Conservation (phyloP, 2,888 invertebrate species). For the Caradrina kadenii region DNA sequence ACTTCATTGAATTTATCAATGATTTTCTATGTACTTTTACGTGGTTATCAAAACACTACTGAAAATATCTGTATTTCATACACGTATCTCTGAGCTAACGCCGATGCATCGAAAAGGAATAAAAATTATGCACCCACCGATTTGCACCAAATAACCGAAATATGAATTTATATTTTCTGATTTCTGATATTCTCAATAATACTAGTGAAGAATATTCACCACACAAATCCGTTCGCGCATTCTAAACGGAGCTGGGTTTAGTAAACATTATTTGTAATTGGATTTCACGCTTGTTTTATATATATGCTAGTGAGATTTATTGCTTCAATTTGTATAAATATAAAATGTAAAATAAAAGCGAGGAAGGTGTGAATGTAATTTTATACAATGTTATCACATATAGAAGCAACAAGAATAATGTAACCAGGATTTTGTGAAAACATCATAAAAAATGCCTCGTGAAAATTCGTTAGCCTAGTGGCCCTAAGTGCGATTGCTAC, state of each 20-base stretch:
- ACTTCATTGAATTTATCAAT: slow-evolving; percentile 21
- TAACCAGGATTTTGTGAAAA: too few relatives aligned
- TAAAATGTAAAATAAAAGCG: slow-evolving; percentile 4
- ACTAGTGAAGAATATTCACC: slow-evolving; percentile 31
- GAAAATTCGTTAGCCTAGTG: too few relatives aligned
- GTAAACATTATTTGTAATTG: slow-evolving; percentile 49
- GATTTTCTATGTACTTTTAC: slow-evolving; percentile 36
- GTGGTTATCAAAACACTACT: slow-evolving; percentile 63
- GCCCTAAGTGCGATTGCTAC: too few relatives aligned
- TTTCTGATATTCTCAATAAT: slow-evolving; percentile 31
- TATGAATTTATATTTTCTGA: slow-evolving; percentile 51
- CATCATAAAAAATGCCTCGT: too few relatives aligned
- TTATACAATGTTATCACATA: not conserved
- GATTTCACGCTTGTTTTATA: slow-evolving; percentile 43
- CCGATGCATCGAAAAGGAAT: slow-evolving; percentile 71
- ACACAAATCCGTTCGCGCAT: slow-evolving; percentile 25
- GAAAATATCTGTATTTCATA: slow-evolving; percentile 64
- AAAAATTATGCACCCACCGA: slow-evolving; percentile 73
- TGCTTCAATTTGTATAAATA: slow-evolving; percentile 34
- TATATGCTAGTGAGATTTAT: slow-evolving; percentile 47
- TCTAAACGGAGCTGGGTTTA: slow-evolving; percentile 22
- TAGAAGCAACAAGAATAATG: too few relatives aligned
- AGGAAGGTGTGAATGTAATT: not conserved
- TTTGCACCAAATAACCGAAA: slow-evolving; percentile 66
- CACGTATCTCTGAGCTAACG: slow-evolving; percentile 70